phyloP scores from a whole-genome alignment of 1,140 invertebrate genomes.

The Psix sp. region DNA sequence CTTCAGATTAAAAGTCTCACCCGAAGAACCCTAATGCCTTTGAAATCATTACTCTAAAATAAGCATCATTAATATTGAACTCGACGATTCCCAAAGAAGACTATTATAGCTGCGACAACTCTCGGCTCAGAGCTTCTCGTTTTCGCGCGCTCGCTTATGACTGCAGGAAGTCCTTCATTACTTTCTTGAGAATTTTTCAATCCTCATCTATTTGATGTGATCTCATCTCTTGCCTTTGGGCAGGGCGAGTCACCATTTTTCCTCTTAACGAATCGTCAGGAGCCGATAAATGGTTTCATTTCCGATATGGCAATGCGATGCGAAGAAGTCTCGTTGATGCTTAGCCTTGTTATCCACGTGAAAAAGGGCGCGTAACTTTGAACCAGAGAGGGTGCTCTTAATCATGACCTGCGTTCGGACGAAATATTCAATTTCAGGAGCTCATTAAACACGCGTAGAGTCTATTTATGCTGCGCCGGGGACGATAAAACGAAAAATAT shows the following conservation, averaged over 20 bases:
- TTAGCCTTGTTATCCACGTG: conserved; percentile 21
- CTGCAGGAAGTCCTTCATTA: conserved; percentile 60
- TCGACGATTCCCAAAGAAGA: conserved; percentile 54
- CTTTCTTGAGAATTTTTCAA: conserved; percentile 60
- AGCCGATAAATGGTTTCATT: conserved; percentile 62
- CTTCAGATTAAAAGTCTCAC: no score
- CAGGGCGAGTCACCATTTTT: conserved; percentile 43
- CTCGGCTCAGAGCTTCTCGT: conserved; percentile 47
- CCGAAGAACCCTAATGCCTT: conserved; percentile 28
- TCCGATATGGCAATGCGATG: conserved; percentile 46
- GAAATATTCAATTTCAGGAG: conserved; percentile 48
- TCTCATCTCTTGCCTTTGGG: conserved; percentile 57
- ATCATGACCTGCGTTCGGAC: conserved; percentile 17
- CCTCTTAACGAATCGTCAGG: conserved; percentile 55
- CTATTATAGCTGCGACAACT: conserved; percentile 53
- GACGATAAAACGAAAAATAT: conserved; percentile 50
- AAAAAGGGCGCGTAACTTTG: conserved; percentile 10
- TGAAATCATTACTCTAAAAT: conserved; percentile 51
- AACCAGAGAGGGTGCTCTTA: conserved; percentile 15
- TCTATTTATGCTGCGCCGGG: conserved; percentile 31
- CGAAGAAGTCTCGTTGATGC: conserved; percentile 25
- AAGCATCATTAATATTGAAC: conserved; percentile 60
- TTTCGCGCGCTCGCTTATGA: conserved; percentile 55
- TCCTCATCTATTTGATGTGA: conserved; percentile 55
- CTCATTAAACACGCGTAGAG: conserved; percentile 46